Evolutionary conservation across 2,888 invertebrate genomes (phyloP), one percentile per base, ranked within the genome.

Genomic region (Mongoloraphidia duomilia): DNA sequence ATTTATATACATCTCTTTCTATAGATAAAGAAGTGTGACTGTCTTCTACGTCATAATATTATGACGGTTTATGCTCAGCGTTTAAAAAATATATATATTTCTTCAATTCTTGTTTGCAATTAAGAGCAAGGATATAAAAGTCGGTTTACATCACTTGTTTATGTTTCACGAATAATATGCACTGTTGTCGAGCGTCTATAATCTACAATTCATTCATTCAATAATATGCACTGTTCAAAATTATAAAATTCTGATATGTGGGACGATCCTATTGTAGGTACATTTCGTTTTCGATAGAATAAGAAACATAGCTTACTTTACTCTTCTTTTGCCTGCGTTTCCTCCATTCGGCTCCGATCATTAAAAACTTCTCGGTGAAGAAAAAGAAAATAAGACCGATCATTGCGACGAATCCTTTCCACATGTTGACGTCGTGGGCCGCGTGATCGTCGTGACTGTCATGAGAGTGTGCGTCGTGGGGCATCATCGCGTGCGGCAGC

Each of bases 301-400:
- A 40, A 11, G 11, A 40, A 13, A 40, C 13, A 55, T 74, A 70
- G 52, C 70, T 72, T 38, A 80, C 80, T 64, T 74, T 77, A 53
- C 80, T 80, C 41, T 78, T 72, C 63, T 81, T 79, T 58, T 85
- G 84, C 33, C 77, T 75, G 40, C 77, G 71, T 59, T 87, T 87
- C 42, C 86, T 74, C 85, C 86, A 88, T 59, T 88, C 88, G 0
- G 85, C 82, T 6, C 84, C 76, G 54, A 89, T 75, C 6, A 83
- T 84, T 34, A 91, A 67, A 0, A 84, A 78, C 60, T 88, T 84
- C 63, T 95, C 94, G 5, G 84, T 85, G 55, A 91, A 79, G 64
- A 93, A 93, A 71, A 94, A 94, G 66, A 91, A 79, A 9, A 90
- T 83, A 3, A 95, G 79, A 1, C 93, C 92, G 47, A 77, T 61